These are phyloP conservation scores for Porphyrio hochstetteri DNA, from an alignment of 2,113 vertebrate species.

Conservation along the genomic window DNA sequence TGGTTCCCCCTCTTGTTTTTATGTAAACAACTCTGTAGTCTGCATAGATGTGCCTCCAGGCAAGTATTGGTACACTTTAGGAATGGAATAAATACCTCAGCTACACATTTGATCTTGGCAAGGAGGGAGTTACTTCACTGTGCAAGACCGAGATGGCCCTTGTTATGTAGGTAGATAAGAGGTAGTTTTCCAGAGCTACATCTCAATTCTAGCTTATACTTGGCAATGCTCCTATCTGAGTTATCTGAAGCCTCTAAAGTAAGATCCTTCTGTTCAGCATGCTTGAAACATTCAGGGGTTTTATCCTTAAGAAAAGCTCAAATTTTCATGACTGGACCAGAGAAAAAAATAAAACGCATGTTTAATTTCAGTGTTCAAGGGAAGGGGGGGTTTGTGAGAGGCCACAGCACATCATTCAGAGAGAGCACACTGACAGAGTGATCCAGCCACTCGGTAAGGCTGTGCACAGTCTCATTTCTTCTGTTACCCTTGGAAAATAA, in stretches of 20 bases:
- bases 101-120: background rate
- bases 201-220: background rate
- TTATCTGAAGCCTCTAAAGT: background rate
- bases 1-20: background rate
- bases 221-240: background rate
- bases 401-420: accelerated
- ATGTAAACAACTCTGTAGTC: background rate
- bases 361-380: background rate
- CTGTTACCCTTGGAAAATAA: background rate
- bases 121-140: background rate
- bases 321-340: background rate
- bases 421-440: background rate
- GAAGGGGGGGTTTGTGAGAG: accelerated
- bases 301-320: background rate
- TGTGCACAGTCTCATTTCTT: background rate
- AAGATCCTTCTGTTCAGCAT: background rate
- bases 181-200: background rate
- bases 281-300: background rate
- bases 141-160: background rate
- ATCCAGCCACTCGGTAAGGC: background rate
- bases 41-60: background rate
- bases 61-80: background rate
- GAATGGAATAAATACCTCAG: constrained; percentile 10
- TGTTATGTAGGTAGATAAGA: background rate
- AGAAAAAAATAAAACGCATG: background rate